These are phyloP conservation scores for Anthophora plumipes DNA, from an alignment of 2,888 invertebrate species.

Conservation along the genomic window DNA sequence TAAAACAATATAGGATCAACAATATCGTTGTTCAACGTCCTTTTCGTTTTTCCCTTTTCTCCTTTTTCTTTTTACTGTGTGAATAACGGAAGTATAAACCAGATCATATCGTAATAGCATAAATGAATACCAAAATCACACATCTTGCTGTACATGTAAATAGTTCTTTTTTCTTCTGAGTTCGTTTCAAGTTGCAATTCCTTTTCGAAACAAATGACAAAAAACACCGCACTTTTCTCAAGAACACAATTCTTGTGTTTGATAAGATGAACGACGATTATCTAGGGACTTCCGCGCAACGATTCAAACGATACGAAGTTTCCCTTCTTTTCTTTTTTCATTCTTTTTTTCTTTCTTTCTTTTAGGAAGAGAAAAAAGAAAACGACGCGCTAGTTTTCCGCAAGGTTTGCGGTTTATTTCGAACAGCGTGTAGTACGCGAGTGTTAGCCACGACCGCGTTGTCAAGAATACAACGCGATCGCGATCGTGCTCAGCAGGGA, in stretches of 20 bases:
- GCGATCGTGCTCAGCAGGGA: constrained; percentile 60
- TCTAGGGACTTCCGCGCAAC: neutral
- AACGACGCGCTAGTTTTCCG: constrained; percentile 23
- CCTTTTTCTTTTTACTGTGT: too few relatives aligned
- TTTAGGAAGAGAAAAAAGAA: neutral
- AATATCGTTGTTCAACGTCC: too few relatives aligned
- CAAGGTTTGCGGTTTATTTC: constrained; percentile 52
- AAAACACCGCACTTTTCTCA: constrained; percentile 23
- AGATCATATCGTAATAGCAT: too few relatives aligned
- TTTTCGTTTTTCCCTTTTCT: too few relatives aligned
- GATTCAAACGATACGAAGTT: neutral
- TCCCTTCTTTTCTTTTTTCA: too few relatives aligned
- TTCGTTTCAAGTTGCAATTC: too few relatives aligned
- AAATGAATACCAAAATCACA: too few relatives aligned
- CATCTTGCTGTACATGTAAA: too few relatives aligned
- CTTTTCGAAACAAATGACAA: too few relatives aligned
- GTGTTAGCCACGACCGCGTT: constrained; percentile 65
- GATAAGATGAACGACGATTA: neutral
- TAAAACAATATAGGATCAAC: too few relatives aligned
- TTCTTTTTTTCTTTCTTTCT: neutral
- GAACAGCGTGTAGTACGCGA: constrained; percentile 69
- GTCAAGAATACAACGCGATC: constrained; percentile 66
- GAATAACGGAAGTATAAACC: too few relatives aligned
- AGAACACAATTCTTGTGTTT: neutral
- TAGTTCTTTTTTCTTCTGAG: too few relatives aligned